Base-by-base conservation (phyloP, 1,140 invertebrate genomes). In the Aleiodes sp. region DNA sequence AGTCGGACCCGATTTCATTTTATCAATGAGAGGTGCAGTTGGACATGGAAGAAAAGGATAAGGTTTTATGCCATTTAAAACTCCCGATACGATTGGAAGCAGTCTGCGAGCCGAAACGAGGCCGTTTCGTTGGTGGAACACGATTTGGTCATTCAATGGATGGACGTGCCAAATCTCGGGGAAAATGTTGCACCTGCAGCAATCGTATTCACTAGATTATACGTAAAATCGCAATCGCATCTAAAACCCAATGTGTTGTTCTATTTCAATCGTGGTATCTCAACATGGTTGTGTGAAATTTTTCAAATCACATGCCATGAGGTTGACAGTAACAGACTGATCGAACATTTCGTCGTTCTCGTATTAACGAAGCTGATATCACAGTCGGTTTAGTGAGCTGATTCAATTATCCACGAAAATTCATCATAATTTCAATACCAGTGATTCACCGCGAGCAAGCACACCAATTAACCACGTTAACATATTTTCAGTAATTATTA, bases 91-190 rank as follows among this genome's bases (percentile, higher is more conserved):
- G 37, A 63, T 63, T 63, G 61, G 61, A 63, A 63, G 37, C 19
- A 19, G 39, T 63, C 19, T 41, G 21, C 37, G 37, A 29, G 35
- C 35, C 41, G 28, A 65, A 59, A 65, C 63, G 41, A 65, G 41
- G 43, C 29, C 29, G 63, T 65, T 65, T 56, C 41, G 14, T 52
- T 56, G 26, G 43, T 16, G 14, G 41, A 65, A 65, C 63, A 65
- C 63, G 41, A 65, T 65, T 65, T 56, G 63, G 63, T 65, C 41
- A 46, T 65, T 65, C 35, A 63, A 39, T 39, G 29, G 60, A 62
- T 64, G 24, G 39, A 64, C 41, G 39, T 46, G 37, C 35, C 62
- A 64, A 41, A 64, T 64, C 28, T n/a, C 1, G 21, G 46, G 2
- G 19, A 35, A 21, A 65, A 65, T 65, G 43, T 29, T 65, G 26